These are phyloP conservation scores for Cheilosia vulpina DNA, from an alignment of 2,888 invertebrate species.

Conservation along the genomic window DNA sequence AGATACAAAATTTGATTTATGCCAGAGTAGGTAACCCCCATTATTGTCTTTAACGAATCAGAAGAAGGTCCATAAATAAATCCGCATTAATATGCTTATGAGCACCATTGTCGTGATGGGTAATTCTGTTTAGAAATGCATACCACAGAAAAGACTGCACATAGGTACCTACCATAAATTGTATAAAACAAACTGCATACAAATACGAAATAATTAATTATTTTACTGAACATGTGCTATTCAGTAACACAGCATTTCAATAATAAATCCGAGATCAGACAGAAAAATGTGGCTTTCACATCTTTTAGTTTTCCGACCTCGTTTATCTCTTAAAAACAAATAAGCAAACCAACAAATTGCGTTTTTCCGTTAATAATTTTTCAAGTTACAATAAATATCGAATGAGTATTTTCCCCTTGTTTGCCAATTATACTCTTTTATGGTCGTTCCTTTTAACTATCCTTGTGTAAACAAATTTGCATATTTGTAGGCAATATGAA, in stretches of 20 bases:
- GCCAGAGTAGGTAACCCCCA: no score
- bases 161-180: no score
- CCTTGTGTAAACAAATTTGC: slow-evolving; percentile 39
- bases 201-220: no score
- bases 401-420: slow-evolving; percentile 36
- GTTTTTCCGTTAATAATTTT: slow-evolving; percentile 40
- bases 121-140: no score
- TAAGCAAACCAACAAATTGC: slow-evolving; percentile 23
- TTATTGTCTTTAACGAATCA: no score
- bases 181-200: no score
- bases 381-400: slow-evolving; percentile 33
- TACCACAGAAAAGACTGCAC: no score
- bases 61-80: no score
- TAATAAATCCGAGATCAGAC: not conserved
- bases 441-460: slow-evolving; percentile 32
- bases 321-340: slow-evolving; percentile 7
- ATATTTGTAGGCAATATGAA: slow-evolving; percentile 42
- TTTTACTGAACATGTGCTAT: not conserved
- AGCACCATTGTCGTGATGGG: no score
- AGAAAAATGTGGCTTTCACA: not conserved
- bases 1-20: no score
- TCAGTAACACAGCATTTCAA: no score
- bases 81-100: no score
- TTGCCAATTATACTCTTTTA: slow-evolving; percentile 57
- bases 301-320: not conserved